Evolutionary conservation across 2,113 vertebrate genomes (phyloP).

Genomic region (Paralichthys olivaceus): DNA sequence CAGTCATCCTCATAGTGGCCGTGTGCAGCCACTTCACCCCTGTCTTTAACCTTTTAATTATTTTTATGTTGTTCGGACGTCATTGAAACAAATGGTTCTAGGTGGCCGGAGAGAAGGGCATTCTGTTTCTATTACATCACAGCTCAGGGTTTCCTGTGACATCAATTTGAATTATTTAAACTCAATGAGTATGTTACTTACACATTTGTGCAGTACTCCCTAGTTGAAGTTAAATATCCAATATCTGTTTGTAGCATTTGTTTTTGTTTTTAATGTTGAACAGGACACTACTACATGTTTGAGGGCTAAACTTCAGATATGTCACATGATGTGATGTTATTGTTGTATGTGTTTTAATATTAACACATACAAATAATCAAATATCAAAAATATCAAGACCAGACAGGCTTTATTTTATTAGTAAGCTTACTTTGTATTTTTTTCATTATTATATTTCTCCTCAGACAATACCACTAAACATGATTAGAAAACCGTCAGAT

Average conservation of each 20-base stretch:
- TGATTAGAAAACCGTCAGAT: not conserved
- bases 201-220: not conserved
- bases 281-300: no score
- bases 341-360: no score
- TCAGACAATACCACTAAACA: not conserved
- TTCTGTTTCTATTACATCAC: slow-evolving; percentile 2
- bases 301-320: no score
- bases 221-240: not conserved
- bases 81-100: slow-evolving; percentile 23
- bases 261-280: no score
- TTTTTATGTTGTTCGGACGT: slow-evolving; percentile 55
- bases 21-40: slow-evolving; percentile 3
- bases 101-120: not conserved
- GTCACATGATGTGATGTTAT: no score
- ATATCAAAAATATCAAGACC: not conserved
- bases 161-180: not conserved
- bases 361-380: no score
- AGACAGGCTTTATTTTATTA: not conserved
- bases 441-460: not conserved
- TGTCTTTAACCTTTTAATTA: slow-evolving; percentile 43
- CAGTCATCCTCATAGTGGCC: slow-evolving; percentile 14
- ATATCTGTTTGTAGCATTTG: not conserved
- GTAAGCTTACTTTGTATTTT: not conserved
- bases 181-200: not conserved
- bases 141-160: not conserved